Base-by-base conservation (phyloP, 2,797 vertebrate species). In the Enteromius radiatus region DNA sequence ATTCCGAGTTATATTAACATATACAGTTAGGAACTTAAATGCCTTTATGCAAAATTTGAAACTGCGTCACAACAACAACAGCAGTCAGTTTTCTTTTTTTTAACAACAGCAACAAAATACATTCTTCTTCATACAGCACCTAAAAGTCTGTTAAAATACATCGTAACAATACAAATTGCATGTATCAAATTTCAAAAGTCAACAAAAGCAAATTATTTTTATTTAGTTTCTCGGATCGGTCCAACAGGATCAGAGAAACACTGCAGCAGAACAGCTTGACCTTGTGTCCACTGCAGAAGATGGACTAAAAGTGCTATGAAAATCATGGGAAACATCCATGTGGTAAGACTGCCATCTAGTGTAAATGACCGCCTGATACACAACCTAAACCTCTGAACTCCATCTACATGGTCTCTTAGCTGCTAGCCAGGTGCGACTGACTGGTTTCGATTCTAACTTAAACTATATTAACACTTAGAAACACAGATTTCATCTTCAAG, bases 331-430 rank as follows among this genome's bases (percentile, higher is more conserved):
- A 36, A 12, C 31, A 65, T 78, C 63, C 26, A 68, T 86, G 84
- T 73, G 81, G 41, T 79, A 80, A 85, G 59, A 76, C 84, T 88
- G 86, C 87, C 88, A 88, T 89, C 87, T 85, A 85, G 85, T 89
- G 88, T 65, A 45, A 36, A 84, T 28, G 23, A 43, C 3, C 7
- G 2, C 17, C 36, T 70, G 64, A 65, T 61, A 80, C 41, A 77
- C 36, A 63, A 21, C n/a, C 41, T 65, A 14, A n/a, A 15, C 19
- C 7, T 41, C 9, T 21, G 14, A 54, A 47, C 78, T 26, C 14
- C 4, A 54, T 38, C 63, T 26, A 3, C n/a, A 54, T 10, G 10
- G 31, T 15, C 17, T 59, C 73, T 76, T 26, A 41, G n/a, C 9
- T 61, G 36, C 17, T 43, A 41, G n/a, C 54, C 23, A 19, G 2